Evolutionary conservation across 2,888 invertebrate genomes (phyloP), one percentile per base, ranked within the genome.

Genomic region (Brachynemurus nebulosus): DNA sequence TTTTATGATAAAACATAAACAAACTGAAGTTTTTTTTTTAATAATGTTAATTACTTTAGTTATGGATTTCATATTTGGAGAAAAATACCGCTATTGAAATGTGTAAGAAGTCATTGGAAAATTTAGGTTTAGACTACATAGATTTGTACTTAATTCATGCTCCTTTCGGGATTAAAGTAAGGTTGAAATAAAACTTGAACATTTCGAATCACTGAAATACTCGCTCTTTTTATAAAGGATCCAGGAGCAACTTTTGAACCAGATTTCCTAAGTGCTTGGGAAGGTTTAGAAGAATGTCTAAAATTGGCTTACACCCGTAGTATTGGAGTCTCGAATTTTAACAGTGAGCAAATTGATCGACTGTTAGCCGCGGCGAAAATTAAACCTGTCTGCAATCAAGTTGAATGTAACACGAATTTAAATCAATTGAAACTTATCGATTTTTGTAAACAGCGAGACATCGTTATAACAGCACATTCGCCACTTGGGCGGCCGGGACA

Each of bases 1-100:
- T n/a, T n/a, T n/a, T n/a, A n/a, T n/a, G n/a, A n/a, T n/a, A n/a
- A n/a, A n/a, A n/a, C n/a, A n/a, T n/a, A n/a, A n/a, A n/a, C n/a
- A n/a, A n/a, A n/a, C n/a, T n/a, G n/a, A n/a, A n/a, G n/a, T n/a
- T n/a, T n/a, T n/a, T n/a, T n/a, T n/a, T n/a, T n/a, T n/a, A n/a
- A n/a, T n/a, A n/a, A n/a, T n/a, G n/a, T n/a, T n/a, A n/a, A n/a
- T n/a, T n/a, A n/a, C n/a, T n/a, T n/a, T n/a, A n/a, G n/a, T 60
- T 89, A 3, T 92, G 92, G 92, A 89, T 90, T 66, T 89, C 86
- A 0, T 86, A 76, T 63, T 93, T 95, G 60, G 74, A 75, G 12
- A 74, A 76, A 1, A 83, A 86, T 18, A 30, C 55, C 44, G 64
- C 64, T 4, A 59, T 61, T 9, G 57, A 59, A 9, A 54, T 62